Conservation (phyloP, 1,140 invertebrate species). For the Macrocentrus cingulum region DNA sequence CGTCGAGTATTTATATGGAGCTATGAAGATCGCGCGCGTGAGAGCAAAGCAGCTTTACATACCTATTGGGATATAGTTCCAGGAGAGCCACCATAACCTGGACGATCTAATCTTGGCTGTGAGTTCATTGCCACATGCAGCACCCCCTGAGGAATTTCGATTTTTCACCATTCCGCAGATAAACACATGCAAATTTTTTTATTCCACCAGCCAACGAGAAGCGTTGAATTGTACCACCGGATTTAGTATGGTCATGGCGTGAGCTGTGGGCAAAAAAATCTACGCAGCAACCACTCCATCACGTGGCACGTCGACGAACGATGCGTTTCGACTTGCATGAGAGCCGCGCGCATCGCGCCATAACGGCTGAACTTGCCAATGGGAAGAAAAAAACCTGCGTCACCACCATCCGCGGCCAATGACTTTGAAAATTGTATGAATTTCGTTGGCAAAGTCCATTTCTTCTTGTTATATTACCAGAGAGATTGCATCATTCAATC, state of each 20-base stretch:
- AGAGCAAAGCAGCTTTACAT: slow-evolving; percentile 18
- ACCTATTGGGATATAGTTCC: slow-evolving; percentile 24
- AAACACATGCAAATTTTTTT: neutral
- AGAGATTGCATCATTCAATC: neutral
- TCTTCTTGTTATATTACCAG: no score
- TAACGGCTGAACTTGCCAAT: neutral
- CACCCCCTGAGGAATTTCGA: slow-evolving; percentile 8
- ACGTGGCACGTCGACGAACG: neutral
- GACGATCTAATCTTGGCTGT: slow-evolving; percentile 9
- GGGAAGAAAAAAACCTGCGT: neutral
- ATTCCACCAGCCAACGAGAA: neutral
- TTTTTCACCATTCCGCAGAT: slow-evolving; percentile 1
- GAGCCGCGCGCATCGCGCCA: neutral
- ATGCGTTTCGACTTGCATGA: neutral
- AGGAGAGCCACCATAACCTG: slow-evolving; percentile 7
- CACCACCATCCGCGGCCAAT: neutral
- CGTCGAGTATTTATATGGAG: slow-evolving; percentile 28
- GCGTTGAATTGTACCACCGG: neutral
- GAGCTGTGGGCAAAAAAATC: neutral
- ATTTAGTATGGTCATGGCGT: neutral
- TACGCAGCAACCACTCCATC: neutral
- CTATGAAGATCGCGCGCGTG: slow-evolving; percentile 24
- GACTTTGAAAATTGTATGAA: slow-evolving; percentile 1
- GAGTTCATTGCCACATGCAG: slow-evolving; percentile 15
- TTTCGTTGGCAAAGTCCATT: neutral